Evolutionary conservation across 2,113 vertebrate genomes (phyloP), one percentile per base, ranked within the genome.

Genomic region (Lepidothrix coronata): DNA sequence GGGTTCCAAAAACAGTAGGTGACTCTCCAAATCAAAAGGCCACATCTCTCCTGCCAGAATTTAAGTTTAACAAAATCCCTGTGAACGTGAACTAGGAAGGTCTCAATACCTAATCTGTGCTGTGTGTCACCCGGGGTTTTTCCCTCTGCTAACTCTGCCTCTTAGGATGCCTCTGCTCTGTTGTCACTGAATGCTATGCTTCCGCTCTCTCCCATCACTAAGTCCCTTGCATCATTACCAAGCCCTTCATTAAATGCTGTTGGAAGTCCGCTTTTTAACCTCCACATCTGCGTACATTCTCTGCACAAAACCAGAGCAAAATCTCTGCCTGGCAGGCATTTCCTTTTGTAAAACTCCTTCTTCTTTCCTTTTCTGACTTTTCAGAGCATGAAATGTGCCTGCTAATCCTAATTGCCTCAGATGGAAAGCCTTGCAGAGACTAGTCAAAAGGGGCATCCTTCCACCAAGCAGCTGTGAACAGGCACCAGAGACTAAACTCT

Each of bases 311-410:
- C 4, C 93, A 95, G 76, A 95, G 89, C 1, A 2, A 92, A 96
- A 95, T 94, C 75, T 88, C 55, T 92, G 96, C 93, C 95, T 96
- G 78, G 78, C 78, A 95, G 95, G 95, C 96, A 95, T 71, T 57
- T 82, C 51, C 91, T 96, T 97, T 89, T 91, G 72, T 93, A 92
- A 71, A 96, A 92, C 93, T 85, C 85, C 78, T 83, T 66, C 82
- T 94, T 73, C 93, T 93, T 95, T 87, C 59, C 89, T 89, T 97
- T 97, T 97, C 93, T 96, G 95, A 95, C 87, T 97, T 97, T 97
- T 97, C 96, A 97, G 97, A 97, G 97, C 96, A 97, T 97, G 96
- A 97, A 97, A 97, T 96, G 83, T 74, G 94, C 73, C 93, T 93
- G 85, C 94, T 97, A 97, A 97, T 95, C 82, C 87, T 95, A 97